Conservation (phyloP, 1,140 invertebrate genomes). For the Bombus confusus region DNA sequence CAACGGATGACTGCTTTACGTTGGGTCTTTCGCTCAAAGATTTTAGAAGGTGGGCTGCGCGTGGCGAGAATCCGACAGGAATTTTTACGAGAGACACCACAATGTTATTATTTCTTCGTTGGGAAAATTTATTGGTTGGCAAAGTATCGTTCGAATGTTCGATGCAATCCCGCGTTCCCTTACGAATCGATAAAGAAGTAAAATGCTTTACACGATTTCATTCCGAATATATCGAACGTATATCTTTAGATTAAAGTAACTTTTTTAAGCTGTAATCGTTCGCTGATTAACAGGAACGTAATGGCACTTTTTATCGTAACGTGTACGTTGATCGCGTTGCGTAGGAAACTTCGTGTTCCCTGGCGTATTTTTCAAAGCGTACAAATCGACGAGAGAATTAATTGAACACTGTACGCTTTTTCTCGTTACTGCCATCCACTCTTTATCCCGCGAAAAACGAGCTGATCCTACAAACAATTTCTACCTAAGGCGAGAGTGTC, state of each 20-base stretch:
- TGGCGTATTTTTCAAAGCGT: neutral
- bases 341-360: neutral
- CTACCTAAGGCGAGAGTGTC: neutral
- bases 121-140: neutral
- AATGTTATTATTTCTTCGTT: neutral
- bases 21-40: no score
- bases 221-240: no score
- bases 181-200: no score
- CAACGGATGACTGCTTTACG: neutral
- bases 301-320: neutral
- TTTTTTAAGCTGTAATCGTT: neutral
- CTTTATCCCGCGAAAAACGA: neutral
- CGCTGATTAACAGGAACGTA: neutral
- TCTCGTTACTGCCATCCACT: neutral
- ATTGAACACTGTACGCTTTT: neutral
- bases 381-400: neutral
- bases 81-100: neutral
- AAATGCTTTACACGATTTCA: no score
- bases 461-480: neutral
- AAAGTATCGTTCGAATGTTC: neutral
- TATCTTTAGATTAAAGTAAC: neutral
- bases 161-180: no score
- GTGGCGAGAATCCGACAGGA: neutral
- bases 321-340: neutral
- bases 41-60: neutral